Conservation (phyloP, 2,888 invertebrate species). For the Cosmopolites sordidus region DNA sequence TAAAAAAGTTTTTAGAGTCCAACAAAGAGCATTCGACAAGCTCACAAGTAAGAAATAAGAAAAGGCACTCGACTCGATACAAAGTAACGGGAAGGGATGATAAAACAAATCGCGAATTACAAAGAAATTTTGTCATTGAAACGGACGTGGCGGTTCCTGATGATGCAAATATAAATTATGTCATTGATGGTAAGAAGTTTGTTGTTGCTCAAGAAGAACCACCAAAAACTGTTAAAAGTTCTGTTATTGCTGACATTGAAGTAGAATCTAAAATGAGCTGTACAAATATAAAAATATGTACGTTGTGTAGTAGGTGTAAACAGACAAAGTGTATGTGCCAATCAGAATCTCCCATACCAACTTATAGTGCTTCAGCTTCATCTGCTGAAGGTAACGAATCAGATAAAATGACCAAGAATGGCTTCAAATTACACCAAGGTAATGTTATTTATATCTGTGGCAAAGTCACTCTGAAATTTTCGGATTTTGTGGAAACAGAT, state of each 20-base stretch:
- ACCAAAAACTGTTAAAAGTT: neutral
- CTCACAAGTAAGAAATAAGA: neutral
- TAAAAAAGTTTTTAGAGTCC: conserved; percentile 48
- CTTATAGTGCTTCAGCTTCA: too few relatives aligned
- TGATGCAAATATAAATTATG: conserved; percentile 21
- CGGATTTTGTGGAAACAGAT: too few relatives aligned
- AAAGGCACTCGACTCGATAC: conserved; percentile 15
- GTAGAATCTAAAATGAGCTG: conserved; percentile 31
- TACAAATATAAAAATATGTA: conserved; percentile 34
- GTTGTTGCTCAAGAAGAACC: conserved; percentile 18
- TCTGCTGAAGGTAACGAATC: too few relatives aligned
- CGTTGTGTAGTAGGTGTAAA: conserved; percentile 28
- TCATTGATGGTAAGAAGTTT: conserved; percentile 29
- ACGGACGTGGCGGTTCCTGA: conserved; percentile 26
- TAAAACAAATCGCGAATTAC: conserved; percentile 6
- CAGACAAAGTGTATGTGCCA: conserved; percentile 26
- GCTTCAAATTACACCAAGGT: too few relatives aligned
- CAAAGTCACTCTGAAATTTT: too few relatives aligned
- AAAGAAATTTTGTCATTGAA: conserved; percentile 35
- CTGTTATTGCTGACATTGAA: conserved; percentile 32
- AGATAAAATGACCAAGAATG: too few relatives aligned
- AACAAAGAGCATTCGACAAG: neutral
- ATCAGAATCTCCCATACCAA: neutral
- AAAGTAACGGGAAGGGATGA: conserved; percentile 39
- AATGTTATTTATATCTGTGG: too few relatives aligned